Evolutionary conservation across 2,888 invertebrate species (phyloP).

Genomic region (Caenorhabditis sp.): DNA sequence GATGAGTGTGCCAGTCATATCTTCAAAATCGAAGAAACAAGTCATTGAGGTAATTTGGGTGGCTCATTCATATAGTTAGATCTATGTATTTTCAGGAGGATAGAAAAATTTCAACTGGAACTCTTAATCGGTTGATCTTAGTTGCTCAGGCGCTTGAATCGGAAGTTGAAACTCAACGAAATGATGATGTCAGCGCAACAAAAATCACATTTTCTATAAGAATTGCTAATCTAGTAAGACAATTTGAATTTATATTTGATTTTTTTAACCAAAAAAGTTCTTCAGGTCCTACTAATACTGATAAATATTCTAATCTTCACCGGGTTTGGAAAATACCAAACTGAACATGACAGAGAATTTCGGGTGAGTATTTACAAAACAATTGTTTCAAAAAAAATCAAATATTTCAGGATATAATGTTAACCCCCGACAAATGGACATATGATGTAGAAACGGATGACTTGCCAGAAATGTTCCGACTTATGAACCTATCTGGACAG

Average conservation of each 20-base stretch:
- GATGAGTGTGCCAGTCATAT: slow-evolving; percentile 25
- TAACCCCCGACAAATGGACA: slow-evolving; percentile 67
- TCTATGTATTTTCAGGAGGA: slow-evolving; percentile 14
- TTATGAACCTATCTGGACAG: slow-evolving; percentile 62
- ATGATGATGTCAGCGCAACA: slow-evolving; percentile 63
- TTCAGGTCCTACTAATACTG: slow-evolving; percentile 60
- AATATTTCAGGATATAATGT: slow-evolving; percentile 55
- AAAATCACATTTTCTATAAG: slow-evolving; percentile 65
- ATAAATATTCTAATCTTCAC: slow-evolving; percentile 66
- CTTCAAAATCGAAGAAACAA: slow-evolving; percentile 16
- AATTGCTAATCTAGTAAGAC: slow-evolving; percentile 66
- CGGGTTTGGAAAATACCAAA: slow-evolving; percentile 68
- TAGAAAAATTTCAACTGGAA: slow-evolving; percentile 66
- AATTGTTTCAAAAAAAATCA: no score
- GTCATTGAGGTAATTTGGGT: slow-evolving; percentile 25
- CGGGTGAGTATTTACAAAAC: slow-evolving; percentile 20
- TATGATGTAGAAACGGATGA: slow-evolving; percentile 47
- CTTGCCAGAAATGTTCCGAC: slow-evolving; percentile 60
- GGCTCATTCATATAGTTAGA: background rate
- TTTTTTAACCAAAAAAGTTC: slow-evolving; percentile 12
- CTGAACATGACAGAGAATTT: slow-evolving; percentile 45
- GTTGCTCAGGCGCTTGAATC: slow-evolving; percentile 68
- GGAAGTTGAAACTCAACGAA: slow-evolving; percentile 64
- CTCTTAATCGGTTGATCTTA: slow-evolving; percentile 66
- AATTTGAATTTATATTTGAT: slow-evolving; percentile 6